Conservation (phyloP, 2,797 vertebrate species). For the Peromyscus attwateri region DNA sequence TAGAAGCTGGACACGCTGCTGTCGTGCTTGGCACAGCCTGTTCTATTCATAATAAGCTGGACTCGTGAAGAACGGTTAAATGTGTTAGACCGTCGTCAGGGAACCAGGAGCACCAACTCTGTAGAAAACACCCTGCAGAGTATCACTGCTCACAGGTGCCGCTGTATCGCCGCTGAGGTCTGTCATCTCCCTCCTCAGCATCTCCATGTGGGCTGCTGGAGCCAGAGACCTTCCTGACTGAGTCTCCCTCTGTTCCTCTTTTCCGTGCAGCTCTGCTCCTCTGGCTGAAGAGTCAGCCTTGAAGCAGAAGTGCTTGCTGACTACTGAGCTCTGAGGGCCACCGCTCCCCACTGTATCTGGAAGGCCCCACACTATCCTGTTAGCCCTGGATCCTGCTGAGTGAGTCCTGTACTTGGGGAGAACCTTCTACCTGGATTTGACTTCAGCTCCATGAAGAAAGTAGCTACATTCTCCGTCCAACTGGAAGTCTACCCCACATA, state of each 20-base stretch:
- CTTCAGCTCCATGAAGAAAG: slow-evolving; percentile 31
- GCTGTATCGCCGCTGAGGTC: background rate
- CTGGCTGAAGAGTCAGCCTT: slow-evolving; percentile 87
- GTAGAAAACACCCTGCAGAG: slow-evolving; percentile 19
- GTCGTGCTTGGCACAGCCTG: background rate
- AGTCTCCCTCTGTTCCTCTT: background rate
- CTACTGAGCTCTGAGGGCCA: slow-evolving; percentile 95
- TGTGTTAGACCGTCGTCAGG: background rate
- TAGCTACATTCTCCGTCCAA: slow-evolving; percentile 61
- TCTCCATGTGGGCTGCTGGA: background rate
- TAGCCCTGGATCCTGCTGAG: slow-evolving; percentile 61
- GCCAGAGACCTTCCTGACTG: background rate
- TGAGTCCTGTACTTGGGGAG: slow-evolving; percentile 43
- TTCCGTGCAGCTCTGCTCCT: slow-evolving; percentile 79
- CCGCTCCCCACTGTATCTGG: slow-evolving; percentile 35
- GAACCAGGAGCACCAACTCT: background rate
- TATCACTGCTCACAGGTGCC: background rate
- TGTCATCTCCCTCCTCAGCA: background rate
- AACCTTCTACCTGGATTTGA: slow-evolving; percentile 29
- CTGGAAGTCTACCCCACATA: slow-evolving; percentile 1
- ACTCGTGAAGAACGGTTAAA: background rate
- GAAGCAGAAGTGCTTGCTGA: slow-evolving; percentile 93
- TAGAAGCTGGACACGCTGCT: background rate
- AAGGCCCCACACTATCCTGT: slow-evolving; percentile 32
- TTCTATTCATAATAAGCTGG: background rate